Percentiles rank a stretch among this genome's conserved stretches.
These are phyloP conservation scores for Argentina silus DNA, from an alignment of 2,797 vertebrate genomes.

Conservation along the genomic window DNA sequence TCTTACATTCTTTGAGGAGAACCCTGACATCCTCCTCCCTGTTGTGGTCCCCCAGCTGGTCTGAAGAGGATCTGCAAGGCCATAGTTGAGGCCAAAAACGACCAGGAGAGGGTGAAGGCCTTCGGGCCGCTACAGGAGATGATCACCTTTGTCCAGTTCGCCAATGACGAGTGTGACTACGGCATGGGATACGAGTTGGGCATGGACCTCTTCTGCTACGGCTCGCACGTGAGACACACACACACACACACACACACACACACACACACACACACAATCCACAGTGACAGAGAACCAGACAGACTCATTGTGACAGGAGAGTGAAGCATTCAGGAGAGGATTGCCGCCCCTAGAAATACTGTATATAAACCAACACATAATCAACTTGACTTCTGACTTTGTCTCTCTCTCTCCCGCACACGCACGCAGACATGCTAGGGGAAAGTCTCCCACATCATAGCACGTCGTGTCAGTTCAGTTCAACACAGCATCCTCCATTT, in stretches of 20 bases:
- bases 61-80: conserved; percentile 92
- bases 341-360: no score
- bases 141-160: conserved; percentile 95
- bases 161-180: conserved; percentile 97
- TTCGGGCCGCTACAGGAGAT: conserved; percentile 96
- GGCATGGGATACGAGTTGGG: conserved; percentile 97
- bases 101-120: conserved; percentile 89
- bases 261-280: not conserved
- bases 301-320: no score
- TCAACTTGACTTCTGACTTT: not conserved
- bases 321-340: no score
- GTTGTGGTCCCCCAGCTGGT: conserved; percentile 72
- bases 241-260: not conserved
- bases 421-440: no score
- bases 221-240: conserved; percentile 87
- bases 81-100: conserved; percentile 86
- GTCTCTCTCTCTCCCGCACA: not conserved
- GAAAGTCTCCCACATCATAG: no score
- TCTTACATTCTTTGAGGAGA: no score
- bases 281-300: not conserved
- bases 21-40: not conserved
- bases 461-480: not conserved
- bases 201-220: conserved; percentile 93
- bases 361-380: no score
- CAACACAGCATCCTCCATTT: not conserved